Percentiles rank a stretch among this genome's conserved stretches.
phyloP scores from a whole-genome alignment of 1,140 invertebrate species.

The Drosophila equinoxialis region DNA sequence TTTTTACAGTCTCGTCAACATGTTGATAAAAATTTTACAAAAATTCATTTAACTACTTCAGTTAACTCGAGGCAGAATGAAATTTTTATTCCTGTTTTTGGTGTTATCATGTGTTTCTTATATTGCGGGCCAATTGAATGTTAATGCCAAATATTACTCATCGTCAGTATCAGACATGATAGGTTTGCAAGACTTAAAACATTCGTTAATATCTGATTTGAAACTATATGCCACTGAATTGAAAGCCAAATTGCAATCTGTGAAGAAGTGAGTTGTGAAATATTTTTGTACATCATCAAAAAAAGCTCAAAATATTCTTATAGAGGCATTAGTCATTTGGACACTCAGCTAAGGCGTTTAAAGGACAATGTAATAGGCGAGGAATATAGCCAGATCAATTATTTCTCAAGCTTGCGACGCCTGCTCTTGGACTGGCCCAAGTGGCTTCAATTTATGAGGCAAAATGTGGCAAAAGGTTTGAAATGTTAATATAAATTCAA shows the following conservation, averaged over 20 bases:
- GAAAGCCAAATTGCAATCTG: background rate
- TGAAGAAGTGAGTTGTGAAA: slow-evolving; percentile 5
- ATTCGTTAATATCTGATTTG: background rate
- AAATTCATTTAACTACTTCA: background rate
- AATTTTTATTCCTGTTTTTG: background rate
- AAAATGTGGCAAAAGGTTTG: background rate
- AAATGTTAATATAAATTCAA: background rate
- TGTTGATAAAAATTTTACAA: no score
- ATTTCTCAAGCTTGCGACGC: background rate
- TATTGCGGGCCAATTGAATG: background rate
- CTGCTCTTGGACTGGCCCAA: slow-evolving; percentile 4
- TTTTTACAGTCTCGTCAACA: background rate
- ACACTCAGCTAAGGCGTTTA: background rate
- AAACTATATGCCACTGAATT: background rate
- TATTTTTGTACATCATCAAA: no score
- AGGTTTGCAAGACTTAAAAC: slow-evolving; percentile 1
- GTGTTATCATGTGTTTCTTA: background rate
- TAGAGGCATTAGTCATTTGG: background rate
- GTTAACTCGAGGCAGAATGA: background rate
- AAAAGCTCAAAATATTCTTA: background rate
- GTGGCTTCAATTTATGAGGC: slow-evolving; percentile 5
- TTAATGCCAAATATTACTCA: background rate
- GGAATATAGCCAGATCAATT: background rate
- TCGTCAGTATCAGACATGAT: slow-evolving; percentile 10
- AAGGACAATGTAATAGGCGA: background rate